A percentile compares a stretch with the other conserved stretches of the same genome.
Conservation (phyloP, 2,113 vertebrate genomes). For the Pampusana beccarii region DNA sequence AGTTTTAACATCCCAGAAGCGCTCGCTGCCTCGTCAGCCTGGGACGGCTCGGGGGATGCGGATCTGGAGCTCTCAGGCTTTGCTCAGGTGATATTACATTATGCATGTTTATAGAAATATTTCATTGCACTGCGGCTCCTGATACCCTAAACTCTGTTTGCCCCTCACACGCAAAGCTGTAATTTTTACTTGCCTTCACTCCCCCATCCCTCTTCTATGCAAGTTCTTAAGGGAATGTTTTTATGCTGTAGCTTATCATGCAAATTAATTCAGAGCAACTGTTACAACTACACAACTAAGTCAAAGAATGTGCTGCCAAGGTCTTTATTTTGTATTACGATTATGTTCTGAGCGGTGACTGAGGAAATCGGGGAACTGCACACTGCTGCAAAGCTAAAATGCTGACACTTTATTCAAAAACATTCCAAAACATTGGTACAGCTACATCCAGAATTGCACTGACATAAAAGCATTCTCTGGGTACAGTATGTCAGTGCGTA, state of each 20-base stretch:
- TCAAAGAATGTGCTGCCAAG: slow-evolving; percentile 46
- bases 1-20: neutral
- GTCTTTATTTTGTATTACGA: slow-evolving; percentile 43
- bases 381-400: neutral
- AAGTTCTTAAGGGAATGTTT: slow-evolving; percentile 15
- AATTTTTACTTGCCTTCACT: neutral
- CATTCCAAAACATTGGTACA: neutral
- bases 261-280: slow-evolving; percentile 67
- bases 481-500: neutral
- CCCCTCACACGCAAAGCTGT: neutral
- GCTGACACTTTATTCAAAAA: neutral
- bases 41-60: neutral
- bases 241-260: slow-evolving; percentile 32
- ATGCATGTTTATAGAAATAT: neutral
- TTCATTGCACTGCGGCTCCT: neutral
- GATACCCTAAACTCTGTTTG: neutral
- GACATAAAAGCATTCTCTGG: neutral
- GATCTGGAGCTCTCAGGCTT: neutral
- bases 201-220: neutral
- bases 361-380: neutral
- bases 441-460: neutral
- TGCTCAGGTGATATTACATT: neutral
- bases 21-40: neutral
- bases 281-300: slow-evolving; percentile 52
- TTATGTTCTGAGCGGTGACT: neutral